Percentiles rank a stretch among this genome's conserved stretches.
Evolutionary conservation across 1,140 invertebrate genomes (phyloP).

Genomic region (Drosophila murphyi): DNA sequence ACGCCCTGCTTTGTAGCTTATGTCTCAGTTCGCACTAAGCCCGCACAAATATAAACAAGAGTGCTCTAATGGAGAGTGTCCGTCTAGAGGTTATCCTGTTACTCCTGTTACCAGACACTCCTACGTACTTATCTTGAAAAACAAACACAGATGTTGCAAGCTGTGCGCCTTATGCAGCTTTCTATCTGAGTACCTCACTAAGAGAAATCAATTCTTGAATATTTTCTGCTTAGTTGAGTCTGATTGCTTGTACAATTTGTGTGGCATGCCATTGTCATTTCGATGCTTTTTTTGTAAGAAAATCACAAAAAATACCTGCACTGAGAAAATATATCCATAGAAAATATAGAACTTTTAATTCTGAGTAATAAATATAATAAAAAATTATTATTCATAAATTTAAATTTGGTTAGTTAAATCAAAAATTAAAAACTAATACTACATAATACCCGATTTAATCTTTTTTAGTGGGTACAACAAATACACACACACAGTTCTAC

Average conservation of each 20-base stretch:
- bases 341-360: no score
- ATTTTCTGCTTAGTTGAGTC: no score
- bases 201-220: no score
- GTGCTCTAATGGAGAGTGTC: not conserved
- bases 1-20: slow-evolving; percentile 59
- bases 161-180: not conserved
- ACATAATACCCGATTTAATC: not conserved
- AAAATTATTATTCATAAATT: no score
- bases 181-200: not conserved
- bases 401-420: no score
- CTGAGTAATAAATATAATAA: no score
- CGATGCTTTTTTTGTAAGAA: no score
- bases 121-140: not conserved
- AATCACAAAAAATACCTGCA: no score
- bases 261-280: no score
- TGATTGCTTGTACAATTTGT: no score
- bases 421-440: no score
- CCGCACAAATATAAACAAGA: slow-evolving; percentile 24
- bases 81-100: not conserved
- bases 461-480: not conserved
- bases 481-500: not conserved
- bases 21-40: slow-evolving; percentile 56
- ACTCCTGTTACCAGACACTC: not conserved
- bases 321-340: no score
- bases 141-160: not conserved